Evolutionary conservation across 2,113 vertebrate species (phyloP), one percentile per base, ranked within the genome.

Genomic region (Corythaixoides concolor): DNA sequence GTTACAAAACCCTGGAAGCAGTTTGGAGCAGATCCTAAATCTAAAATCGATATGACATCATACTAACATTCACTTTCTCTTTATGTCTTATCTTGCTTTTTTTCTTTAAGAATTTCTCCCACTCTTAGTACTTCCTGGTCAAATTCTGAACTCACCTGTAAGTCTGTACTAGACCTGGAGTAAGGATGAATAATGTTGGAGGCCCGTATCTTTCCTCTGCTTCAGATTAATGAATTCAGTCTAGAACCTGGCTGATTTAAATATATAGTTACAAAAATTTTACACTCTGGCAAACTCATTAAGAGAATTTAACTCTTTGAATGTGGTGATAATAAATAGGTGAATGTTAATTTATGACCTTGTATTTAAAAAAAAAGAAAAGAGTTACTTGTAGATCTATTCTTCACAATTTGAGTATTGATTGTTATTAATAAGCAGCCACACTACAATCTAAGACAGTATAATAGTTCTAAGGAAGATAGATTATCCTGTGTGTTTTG

Each of bases 141-240:
- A 72, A 52, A 56, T 60, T 81, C 83, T 92, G 43, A 84, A 52
- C n/a, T 78, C 2, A 0, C 3, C 32, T 78, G 2, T 67, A 78
- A 81, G 41, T 72, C 62, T 88, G 3, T 43, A 56, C 13, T 45
- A 60, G 26, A 59, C 22, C 37, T 75, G 37, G 16, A 82, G 28
- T 53, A 91, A 88, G 45, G n/a, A 77, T 47, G 18, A 86, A 52
- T 9, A 33, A 59, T 56, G 4, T 2, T 35, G 15, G 6, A 17
- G 24, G 2, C 30, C 33, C 0, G 0, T 70, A 47, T n/a, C 24
- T 95, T 95, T 85, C 45, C 30, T 81, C 0, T 41, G 21, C 53
- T 72, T 88, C 60, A 59, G 52, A 41, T 8, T 67, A 50, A 67
- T 55, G 22, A 55, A 70, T 77, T 92, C 27, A n/a, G 37, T 90